phyloP scores from a whole-genome alignment of 2,113 vertebrate species.

The Paradoxurus hermaphroditus region DNA sequence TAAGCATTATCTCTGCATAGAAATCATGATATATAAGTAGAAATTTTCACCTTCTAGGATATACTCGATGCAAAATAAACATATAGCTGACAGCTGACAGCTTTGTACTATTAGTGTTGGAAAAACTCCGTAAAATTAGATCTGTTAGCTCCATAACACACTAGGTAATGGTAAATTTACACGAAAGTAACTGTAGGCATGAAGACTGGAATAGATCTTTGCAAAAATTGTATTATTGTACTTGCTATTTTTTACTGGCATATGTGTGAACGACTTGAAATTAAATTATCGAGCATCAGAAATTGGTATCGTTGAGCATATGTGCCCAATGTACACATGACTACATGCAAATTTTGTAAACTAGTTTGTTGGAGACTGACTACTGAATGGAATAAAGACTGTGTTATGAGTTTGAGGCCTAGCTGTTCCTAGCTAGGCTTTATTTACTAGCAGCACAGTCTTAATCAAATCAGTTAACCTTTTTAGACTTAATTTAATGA shows the following conservation, averaged over 20 bases:
- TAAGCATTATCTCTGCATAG: conserved; percentile 53
- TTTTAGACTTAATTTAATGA: neutral
- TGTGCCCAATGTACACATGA: neutral
- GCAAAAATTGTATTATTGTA: neutral
- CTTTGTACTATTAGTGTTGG: conserved; percentile 43
- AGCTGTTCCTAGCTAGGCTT: neutral
- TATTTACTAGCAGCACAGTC: neutral
- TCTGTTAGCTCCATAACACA: conserved; percentile 21
- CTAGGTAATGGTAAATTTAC: conserved; percentile 44
- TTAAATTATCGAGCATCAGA: neutral
- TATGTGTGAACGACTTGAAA: conserved; percentile 31
- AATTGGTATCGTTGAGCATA: neutral
- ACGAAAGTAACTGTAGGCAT: neutral
- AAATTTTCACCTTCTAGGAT: conserved; percentile 62
- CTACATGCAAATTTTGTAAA: neutral
- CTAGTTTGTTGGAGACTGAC: neutral
- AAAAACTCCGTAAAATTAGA: conserved; percentile 58
- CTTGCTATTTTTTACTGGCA: neutral
- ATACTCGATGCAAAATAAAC: conserved; percentile 17
- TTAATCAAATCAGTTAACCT: neutral
- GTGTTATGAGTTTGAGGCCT: neutral
- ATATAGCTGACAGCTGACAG: conserved; percentile 68
- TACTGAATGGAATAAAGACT: neutral
- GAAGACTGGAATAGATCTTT: neutral
- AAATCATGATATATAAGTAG: neutral